Evolutionary conservation across 2,888 invertebrate genomes (phyloP).

Genomic region (Tanytarsus gracilentus): DNA sequence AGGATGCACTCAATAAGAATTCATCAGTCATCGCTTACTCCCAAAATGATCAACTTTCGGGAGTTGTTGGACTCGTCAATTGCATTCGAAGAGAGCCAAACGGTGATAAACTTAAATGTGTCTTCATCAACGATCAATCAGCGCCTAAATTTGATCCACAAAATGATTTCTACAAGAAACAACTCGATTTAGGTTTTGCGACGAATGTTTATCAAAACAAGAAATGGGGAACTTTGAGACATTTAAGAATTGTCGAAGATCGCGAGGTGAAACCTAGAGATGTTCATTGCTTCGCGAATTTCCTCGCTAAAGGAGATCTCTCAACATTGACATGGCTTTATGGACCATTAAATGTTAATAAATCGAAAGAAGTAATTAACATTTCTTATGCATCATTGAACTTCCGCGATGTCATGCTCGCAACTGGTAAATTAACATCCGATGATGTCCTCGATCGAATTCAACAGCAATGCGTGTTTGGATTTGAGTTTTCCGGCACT

Average conservation of each 20-base stretch:
- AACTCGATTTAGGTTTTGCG: conserved; percentile 62
- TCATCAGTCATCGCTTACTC: conserved; percentile 52
- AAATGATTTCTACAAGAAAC: conserved; percentile 55
- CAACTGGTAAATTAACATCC: conserved; percentile 78
- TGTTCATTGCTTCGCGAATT: conserved; percentile 68
- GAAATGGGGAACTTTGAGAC: conserved; percentile 73
- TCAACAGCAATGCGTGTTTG: conserved; percentile 56
- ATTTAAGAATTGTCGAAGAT: conserved; percentile 53
- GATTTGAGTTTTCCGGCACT: conserved; percentile 58
- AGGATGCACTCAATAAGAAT: conserved; percentile 34
- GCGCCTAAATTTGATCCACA: conserved; percentile 58
- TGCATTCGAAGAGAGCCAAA: conserved; percentile 75
- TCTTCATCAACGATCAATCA: conserved; percentile 54
- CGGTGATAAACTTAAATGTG: conserved; percentile 52
- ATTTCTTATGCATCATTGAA: conserved; percentile 74
- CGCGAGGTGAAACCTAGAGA: conserved; percentile 40
- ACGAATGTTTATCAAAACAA: conserved; percentile 55
- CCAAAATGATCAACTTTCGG: conserved; percentile 59
- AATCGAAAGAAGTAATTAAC: conserved; percentile 36
- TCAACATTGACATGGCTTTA: conserved; percentile 79
- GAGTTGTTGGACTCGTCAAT: conserved; percentile 77
- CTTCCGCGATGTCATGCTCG: conserved; percentile 91
- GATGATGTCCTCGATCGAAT: conserved; percentile 56
- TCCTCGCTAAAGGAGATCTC: conserved; percentile 74
- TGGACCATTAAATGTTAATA: conserved; percentile 46